Base-by-base conservation (phyloP, 2,113 vertebrate species). In the Barnardius zonarius region DNA sequence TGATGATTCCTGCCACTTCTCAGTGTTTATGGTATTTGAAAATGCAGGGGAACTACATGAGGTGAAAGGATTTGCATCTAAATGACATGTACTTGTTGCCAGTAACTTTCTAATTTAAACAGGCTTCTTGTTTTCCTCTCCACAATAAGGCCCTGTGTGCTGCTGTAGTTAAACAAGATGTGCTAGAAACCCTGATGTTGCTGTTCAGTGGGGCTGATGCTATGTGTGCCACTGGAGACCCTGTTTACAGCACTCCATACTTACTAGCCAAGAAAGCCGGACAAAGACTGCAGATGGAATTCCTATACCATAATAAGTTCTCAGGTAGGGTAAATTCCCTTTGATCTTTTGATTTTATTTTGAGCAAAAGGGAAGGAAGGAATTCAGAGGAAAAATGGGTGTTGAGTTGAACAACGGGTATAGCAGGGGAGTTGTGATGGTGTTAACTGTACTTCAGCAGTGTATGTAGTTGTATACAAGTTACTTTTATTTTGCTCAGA, bases 271-370 rank as follows among this genome's bases (percentile, higher is more conserved):
- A 99, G 95, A 99, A 98, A 55, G 98, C 98, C 5, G 98, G 99
- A 23, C 99, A 99, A 93, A 98, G 98, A 46, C 97, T 99, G 33
- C 99, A 99, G 54, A 99, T 99, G 99, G 99, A 99, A 97, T 99
- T 99, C 85, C 97, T 99, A 67, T 98, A 99, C 95, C 99, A 99
- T 67, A 99, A 99, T 97, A 99, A 99, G 73, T 99, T 99, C 44
- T 99, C 98, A 90, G 99, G 99, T 99, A 87, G 35, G 76, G 64
- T 79, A 20, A 8, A 31, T 59, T 77, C 78, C 37, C 18, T 16
- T 92, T 44, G 17, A 27, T 72, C 31, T 78, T 72, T 41, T 76
- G 27, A 74, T 80, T 62, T 66, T 67, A 18, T 57, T 12, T 15
- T 39, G 46, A 80, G 13, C 23, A 49, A 70, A 72, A 67, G 6